phyloP scores from a whole-genome alignment of 2,113 vertebrate species.

The Dasyurus viverrinus region DNA sequence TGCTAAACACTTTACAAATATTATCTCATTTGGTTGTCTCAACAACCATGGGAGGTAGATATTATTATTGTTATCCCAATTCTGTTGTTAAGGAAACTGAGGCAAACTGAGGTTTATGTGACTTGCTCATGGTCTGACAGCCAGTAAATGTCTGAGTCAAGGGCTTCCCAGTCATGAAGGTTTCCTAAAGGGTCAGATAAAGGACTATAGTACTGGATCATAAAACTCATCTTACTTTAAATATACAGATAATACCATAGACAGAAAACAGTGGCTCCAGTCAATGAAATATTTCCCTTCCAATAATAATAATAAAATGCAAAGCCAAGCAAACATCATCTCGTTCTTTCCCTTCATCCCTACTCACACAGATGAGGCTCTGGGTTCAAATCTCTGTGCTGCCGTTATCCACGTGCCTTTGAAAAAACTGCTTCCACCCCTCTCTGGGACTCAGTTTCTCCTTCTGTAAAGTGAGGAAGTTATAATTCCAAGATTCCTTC shows the following conservation, averaged over 20 bases:
- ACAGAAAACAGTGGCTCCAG: constrained; percentile 8
- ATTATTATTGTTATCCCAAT: too few relatives aligned
- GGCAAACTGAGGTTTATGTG: too few relatives aligned
- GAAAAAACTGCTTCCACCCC: not conserved
- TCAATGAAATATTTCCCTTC: constrained; percentile 10
- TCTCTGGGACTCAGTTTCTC: not conserved
- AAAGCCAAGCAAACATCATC: constrained; percentile 7
- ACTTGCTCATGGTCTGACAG: too few relatives aligned
- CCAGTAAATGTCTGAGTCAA: too few relatives aligned
- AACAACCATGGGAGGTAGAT: too few relatives aligned
- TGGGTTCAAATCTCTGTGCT: not conserved
- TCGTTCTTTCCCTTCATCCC: constrained; percentile 26
- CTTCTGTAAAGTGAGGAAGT: not conserved
- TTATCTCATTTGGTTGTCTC: too few relatives aligned
- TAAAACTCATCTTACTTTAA: constrained; percentile 12
- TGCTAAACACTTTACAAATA: too few relatives aligned
- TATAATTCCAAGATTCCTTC: not conserved
- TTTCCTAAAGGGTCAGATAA: constrained; percentile 24
- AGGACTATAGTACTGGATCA: constrained; percentile 12
- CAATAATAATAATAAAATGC: not conserved
- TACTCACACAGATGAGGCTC: not conserved
- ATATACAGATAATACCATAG: not conserved
- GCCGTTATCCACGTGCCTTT: not conserved
- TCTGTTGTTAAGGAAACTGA: too few relatives aligned
- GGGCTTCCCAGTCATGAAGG: constrained; percentile 31